Base-by-base conservation (phyloP, 2,797 vertebrate genomes). In the Esox lucius region DNA sequence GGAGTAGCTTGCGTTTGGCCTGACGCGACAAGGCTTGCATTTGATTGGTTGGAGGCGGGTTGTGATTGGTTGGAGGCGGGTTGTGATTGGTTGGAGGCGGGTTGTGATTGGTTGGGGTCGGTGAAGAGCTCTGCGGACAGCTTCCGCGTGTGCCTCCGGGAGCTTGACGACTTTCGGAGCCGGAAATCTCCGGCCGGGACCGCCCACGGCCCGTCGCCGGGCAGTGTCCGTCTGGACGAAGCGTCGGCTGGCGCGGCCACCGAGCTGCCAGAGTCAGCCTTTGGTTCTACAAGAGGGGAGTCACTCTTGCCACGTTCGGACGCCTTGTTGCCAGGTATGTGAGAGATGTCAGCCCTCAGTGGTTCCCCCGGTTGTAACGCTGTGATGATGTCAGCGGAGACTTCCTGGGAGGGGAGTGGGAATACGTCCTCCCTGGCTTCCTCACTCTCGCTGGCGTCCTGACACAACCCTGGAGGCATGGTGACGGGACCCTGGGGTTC, bases 121-220 rank as follows among this genome's bases (percentile, higher is more conserved):
- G n/a, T 91, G 77, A 94, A 94, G 8, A 92, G 84, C 76, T 92
- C 89, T 56, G 88, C 84, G 0, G 89, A 83, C 46, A 83, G 87
- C 33, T 78, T 89, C 7, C 80, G 90, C 1, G 86, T 68, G 46
- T 83, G 73, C 5, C 76, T 81, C 2, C 71, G 82, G 16, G 90
- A 88, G 77, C 46, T 85, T 73, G 92, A 89, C 1, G 90, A 83
- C 83, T 81, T 91, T 68, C 90, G 84, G 33, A 92, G 59, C 4
- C 89, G 75, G 65, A 90, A 72, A 39, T 93, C 92, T 0, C 73
- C 80, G 2, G 90, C 90, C 0, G 84, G 85, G 61, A 83, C 87
- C 65, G 78, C 80, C 26, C 70, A 61, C 11, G 22, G 28, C 59
- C 33, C 62, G 48, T 6, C 48, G 5, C 31, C 1, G 17, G 31